Evolutionary conservation across 2,888 invertebrate genomes (phyloP).

Genomic region (Ophion ventricosus): DNA sequence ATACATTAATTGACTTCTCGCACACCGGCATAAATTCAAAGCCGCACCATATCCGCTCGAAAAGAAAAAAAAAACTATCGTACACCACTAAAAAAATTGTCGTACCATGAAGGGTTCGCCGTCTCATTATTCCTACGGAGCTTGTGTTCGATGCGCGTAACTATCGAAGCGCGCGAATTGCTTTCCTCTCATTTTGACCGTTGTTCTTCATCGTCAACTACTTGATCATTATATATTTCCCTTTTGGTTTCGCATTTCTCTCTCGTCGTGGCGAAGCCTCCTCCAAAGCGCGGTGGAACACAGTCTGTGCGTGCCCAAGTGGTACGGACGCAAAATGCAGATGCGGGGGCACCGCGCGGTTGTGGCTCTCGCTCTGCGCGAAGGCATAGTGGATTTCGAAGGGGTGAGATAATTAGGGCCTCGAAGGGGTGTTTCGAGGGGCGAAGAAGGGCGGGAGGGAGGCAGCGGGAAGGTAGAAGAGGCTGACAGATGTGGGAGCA

Average conservation of each 20-base stretch:
- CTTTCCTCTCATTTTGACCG: slow-evolving; percentile 75
- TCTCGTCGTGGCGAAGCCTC: slow-evolving; percentile 74
- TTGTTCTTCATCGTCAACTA: slow-evolving; percentile 71
- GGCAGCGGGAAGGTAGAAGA: slow-evolving; percentile 79
- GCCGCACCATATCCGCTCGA: neutral
- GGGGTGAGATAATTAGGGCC: slow-evolving; percentile 82
- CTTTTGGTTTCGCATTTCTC: slow-evolving; percentile 56
- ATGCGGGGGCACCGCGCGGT: slow-evolving; percentile 65
- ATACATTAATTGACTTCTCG: too few species aligned
- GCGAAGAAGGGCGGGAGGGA: slow-evolving; percentile 62
- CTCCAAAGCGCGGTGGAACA: slow-evolving; percentile 60
- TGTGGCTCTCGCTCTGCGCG: slow-evolving; percentile 35
- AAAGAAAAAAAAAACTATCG: neutral
- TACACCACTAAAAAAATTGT: neutral
- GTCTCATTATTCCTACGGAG: neutral
- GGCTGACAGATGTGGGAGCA: slow-evolving; percentile 84
- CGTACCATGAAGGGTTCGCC: neutral
- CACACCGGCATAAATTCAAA: too few species aligned
- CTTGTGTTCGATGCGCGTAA: neutral
- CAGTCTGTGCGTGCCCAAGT: slow-evolving; percentile 82
- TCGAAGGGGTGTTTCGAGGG: slow-evolving; percentile 79
- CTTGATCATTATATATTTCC: slow-evolving; percentile 49
- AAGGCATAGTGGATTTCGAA: slow-evolving; percentile 46
- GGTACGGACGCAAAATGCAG: slow-evolving; percentile 82
- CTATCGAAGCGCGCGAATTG: neutral